Conservation (phyloP, 1,140 invertebrate genomes). For the Drosophila navojoa region DNA sequence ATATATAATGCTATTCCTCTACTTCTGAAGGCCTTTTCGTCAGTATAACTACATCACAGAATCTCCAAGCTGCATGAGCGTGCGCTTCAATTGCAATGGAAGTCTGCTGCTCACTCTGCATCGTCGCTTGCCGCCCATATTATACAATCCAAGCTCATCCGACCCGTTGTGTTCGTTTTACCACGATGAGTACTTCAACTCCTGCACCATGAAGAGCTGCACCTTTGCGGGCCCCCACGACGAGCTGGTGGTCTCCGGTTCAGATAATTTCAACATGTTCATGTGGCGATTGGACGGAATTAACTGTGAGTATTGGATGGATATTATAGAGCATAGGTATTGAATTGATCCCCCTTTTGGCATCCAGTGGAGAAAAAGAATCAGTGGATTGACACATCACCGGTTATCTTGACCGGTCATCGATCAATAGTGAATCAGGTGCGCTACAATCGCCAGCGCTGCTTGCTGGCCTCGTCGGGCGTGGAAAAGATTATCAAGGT, state of each 20-base stretch:
- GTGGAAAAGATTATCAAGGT: conserved; percentile 98
- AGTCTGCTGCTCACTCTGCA: conserved; percentile 92
- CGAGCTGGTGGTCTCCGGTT: conserved; percentile 95
- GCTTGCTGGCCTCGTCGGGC: conserved; percentile 95
- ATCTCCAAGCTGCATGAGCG: conserved; percentile 94
- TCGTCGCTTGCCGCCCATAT: conserved; percentile 91
- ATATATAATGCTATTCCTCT: not conserved
- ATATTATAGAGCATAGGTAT: too few relatives aligned
- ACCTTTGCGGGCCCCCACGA: conserved; percentile 96
- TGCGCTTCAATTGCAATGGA: conserved; percentile 93
- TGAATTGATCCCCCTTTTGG: not conserved
- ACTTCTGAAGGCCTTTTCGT: conserved; percentile 85
- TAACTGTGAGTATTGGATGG: conserved; percentile 83
- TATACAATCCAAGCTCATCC: conserved; percentile 89
- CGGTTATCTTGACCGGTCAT: conserved; percentile 94
- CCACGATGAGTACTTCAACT: conserved; percentile 96
- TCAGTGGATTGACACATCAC: conserved; percentile 88
- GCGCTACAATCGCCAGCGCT: conserved; percentile 93
- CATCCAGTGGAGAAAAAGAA: conserved; percentile 75
- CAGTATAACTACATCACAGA: conserved; percentile 89
- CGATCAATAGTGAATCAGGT: conserved; percentile 98
- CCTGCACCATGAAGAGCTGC: conserved; percentile 98
- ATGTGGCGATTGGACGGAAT: conserved; percentile 93
- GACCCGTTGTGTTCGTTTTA: conserved; percentile 93
- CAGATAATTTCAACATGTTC: conserved; percentile 97